Base-by-base conservation (phyloP, 2,113 vertebrate species). In the Fregetta grallaria region DNA sequence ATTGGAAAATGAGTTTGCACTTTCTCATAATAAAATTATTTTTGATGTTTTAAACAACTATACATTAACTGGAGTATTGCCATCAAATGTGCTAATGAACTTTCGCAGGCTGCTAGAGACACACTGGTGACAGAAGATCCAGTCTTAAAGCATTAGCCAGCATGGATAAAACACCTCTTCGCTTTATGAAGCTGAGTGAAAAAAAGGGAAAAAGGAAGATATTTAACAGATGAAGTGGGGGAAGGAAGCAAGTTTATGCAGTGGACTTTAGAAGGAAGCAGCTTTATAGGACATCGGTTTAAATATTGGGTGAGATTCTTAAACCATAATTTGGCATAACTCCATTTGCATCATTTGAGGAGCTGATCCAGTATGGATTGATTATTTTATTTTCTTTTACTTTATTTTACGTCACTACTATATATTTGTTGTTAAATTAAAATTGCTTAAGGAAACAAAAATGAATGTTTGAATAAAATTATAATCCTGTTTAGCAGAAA, bases 31-130 rank as follows among this genome's bases (percentile, higher is more conserved):
- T 55, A 75, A 88, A 95, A 86, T 93, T 88, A 92, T 94, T 96
- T 92, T 94, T 92, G 94, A 88, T 53, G 76, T 92, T 92, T 95
- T 94, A 84, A 82, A 86, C 73, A 98, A 97, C 97, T 97, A 96
- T 63, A 61, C 58, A 68, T 94, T 96, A 95, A 96, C 89, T 95
- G 94, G 76, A 96, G 96, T 97, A 86, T 97, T 97, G 85, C 91
- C 83, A 95, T 77, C 22, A 82, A 94, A 80, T 61, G 26, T 92
- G 80, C 32, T 91, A 94, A 96, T 94, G 86, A 97, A 94, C 74
- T 95, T 96, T 88, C 72, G 15, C 61, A 86, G 38, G 30, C 79
- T 97, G 61, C 40, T 92, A 72, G 77, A 95, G 56, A 74, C 32
- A 52, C 13, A 71, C 10, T 55, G 44, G n/a, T 86, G 80, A 63